phyloP scores from a whole-genome alignment of 2,888 invertebrate genomes.

The Andrena camellia region DNA sequence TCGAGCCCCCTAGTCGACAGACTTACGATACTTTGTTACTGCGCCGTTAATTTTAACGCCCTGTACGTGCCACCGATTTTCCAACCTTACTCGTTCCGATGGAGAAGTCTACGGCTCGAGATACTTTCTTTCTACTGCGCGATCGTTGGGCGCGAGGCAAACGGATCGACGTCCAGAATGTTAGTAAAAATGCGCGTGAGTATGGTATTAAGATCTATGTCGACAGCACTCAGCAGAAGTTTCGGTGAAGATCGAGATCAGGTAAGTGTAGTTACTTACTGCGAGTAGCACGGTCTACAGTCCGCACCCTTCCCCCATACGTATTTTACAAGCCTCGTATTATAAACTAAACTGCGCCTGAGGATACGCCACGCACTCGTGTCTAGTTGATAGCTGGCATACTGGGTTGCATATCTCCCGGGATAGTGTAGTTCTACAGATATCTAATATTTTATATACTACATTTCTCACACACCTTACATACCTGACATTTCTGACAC shows the following conservation, averaged over 20 bases:
- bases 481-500: no score
- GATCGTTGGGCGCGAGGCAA: neutral
- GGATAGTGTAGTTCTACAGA: no score
- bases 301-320: no score
- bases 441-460: no score
- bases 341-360: no score
- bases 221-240: neutral
- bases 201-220: no score
- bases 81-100: constrained; percentile 71
- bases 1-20: constrained; percentile 64
- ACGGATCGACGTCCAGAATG: neutral
- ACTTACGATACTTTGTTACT: constrained; percentile 83
- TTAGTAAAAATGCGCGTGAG: neutral
- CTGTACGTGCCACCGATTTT: constrained; percentile 83
- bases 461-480: no score
- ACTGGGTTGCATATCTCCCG: no score
- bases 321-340: no score
- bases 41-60: constrained; percentile 84
- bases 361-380: no score
- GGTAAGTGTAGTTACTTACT: constrained; percentile 42
- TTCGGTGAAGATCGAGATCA: constrained; percentile 55
- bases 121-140: neutral
- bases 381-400: no score
- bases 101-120: constrained; percentile 5
- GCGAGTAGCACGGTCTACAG: no score